Base-by-base conservation (phyloP, 2,113 vertebrate species). In the Motacilla alba region DNA sequence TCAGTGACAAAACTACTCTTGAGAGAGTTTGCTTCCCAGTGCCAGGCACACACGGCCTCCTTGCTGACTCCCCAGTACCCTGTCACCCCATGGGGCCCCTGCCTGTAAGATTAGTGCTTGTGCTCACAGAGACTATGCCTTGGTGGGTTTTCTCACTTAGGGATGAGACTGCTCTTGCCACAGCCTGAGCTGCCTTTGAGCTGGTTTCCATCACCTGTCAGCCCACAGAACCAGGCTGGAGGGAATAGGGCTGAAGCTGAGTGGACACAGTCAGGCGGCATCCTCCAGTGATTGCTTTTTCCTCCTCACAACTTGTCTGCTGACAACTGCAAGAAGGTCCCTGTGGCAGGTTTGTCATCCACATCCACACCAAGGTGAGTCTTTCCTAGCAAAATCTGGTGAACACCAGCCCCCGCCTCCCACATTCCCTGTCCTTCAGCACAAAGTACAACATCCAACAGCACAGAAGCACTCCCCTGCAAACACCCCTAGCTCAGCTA, bases 31-130 rank as follows among this genome's bases (percentile, higher is more conserved):
- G 10, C 10, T 58, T 83, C 23, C 43, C 14, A 11, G 33, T 6
- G 8, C 46, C 8, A 4, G 52, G 14, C n/a, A 87, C 1, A 2
- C 0, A 0, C 0, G 0, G 49, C 24, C 7, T 1, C 44, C 23
- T 67, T 70, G 70, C 60, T 78, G 60, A 47, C 10, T 67, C 5
- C 17, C 31, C 50, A 78, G 69, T 13, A 64, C 33, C 22, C 30
- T 76, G 56, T 20, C 56, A 52, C 60, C 6, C 66, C 18, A 6
- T 0, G 0, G 21, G 43, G 24, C 1, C 9, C 5, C 41, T 4
- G 1, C 13, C 37, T 1, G 1, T 15, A 69, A 56, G 84, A 50
- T 11, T 2, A 49, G 27, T 21, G 19, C 50, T n/a, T 27, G 28
- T 50, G 23, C n/a, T 43, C 77, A 46, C 14, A 55, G 24, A 7